These are phyloP conservation scores for Pandemis cinnamomeana DNA, from an alignment of 2,888 invertebrate genomes.

Conservation along the genomic window DNA sequence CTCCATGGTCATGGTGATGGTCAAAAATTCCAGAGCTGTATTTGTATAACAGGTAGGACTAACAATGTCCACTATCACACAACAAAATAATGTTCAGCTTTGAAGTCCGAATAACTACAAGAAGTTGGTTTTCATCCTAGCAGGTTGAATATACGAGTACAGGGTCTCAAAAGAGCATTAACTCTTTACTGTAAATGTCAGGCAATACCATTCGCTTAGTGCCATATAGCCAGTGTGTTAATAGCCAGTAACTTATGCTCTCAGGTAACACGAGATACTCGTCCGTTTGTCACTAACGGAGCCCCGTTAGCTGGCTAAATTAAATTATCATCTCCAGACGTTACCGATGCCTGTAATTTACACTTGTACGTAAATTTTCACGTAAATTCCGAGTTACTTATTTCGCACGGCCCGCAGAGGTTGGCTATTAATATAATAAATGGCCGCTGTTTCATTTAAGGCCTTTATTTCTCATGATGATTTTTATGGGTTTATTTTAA, in stretches of 20 bases:
- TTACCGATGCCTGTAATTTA: slow-evolving; percentile 49
- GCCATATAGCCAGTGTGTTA: neutral
- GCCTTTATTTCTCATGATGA: slow-evolving; percentile 50
- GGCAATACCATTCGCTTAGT: slow-evolving; percentile 19
- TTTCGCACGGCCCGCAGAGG: slow-evolving; percentile 41
- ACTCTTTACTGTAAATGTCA: neutral
- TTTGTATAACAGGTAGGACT: too few relatives aligned
- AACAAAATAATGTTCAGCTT: too few relatives aligned
- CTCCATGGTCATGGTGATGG: too few relatives aligned
- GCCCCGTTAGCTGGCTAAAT: slow-evolving; percentile 1
- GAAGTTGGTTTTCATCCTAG: too few relatives aligned
- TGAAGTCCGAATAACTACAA: too few relatives aligned
- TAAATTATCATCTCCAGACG: slow-evolving; percentile 26
- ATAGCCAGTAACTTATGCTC: slow-evolving; percentile 4
- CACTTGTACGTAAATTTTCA: slow-evolving; percentile 52
- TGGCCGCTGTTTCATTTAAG: slow-evolving; percentile 55
- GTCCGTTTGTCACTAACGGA: slow-evolving; percentile 17
- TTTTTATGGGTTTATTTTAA: slow-evolving; percentile 8
- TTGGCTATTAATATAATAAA: slow-evolving; percentile 55
- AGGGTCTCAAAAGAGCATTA: too few relatives aligned
- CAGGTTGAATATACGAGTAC: too few relatives aligned
- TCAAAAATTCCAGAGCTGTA: too few relatives aligned
- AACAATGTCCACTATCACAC: too few relatives aligned
- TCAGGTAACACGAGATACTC: neutral
- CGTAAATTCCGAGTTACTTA: slow-evolving; percentile 49